These are phyloP conservation scores for Heliconius melpomene DNA, from an alignment of 1,140 invertebrate genomes.

Conservation along the genomic window DNA sequence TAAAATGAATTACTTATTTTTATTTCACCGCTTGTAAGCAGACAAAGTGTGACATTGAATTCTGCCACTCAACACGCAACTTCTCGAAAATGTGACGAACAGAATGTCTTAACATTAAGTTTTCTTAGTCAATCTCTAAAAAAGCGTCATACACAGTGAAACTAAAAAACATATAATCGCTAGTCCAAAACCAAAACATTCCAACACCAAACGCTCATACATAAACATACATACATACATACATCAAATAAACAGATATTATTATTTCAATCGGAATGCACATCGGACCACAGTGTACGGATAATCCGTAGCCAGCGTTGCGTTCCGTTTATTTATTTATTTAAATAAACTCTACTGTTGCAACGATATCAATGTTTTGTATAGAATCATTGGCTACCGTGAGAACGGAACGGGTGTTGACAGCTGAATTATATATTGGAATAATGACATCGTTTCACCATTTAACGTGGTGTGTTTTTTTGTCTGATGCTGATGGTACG, in stretches of 20 bases:
- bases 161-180: too few species aligned
- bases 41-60: too few species aligned
- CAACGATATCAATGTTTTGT: constrained; percentile 8
- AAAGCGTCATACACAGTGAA: too few species aligned
- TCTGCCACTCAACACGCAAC: too few species aligned
- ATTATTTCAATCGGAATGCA: constrained; percentile 11
- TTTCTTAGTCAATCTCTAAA: too few species aligned
- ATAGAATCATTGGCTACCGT: constrained; percentile 8
- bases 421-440: constrained; percentile 9
- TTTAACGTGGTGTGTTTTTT: constrained; percentile 12
- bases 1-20: too few species aligned
- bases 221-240: neutral
- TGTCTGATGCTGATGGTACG: neutral
- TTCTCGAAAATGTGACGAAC: too few species aligned
- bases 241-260: constrained; percentile 7
- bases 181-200: neutral
- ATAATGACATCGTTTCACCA: constrained; percentile 13
- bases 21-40: too few species aligned
- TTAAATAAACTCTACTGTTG: constrained; percentile 16
- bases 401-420: constrained; percentile 7
- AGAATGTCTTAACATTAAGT: too few species aligned
- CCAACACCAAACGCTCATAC: neutral
- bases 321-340: constrained; percentile 12
- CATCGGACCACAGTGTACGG: constrained; percentile 24
- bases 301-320: constrained; percentile 26